Evolutionary conservation across 2,113 vertebrate species (phyloP), one percentile per base, ranked within the genome.

Genomic region (Connochaetes taurinus): DNA sequence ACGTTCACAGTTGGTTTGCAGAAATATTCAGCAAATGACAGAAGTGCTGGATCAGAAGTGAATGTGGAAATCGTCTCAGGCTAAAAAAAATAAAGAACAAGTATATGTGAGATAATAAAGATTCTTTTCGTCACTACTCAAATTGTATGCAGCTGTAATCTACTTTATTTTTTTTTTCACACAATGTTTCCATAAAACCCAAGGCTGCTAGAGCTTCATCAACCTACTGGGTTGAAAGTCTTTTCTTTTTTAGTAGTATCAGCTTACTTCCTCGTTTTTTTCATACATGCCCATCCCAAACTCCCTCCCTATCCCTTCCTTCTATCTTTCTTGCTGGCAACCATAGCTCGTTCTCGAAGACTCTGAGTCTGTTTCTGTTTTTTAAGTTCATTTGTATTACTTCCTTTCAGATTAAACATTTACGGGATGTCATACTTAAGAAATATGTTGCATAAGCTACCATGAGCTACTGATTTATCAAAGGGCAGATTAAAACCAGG

Each of bases 31-130:
- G 99, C 99, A 40, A 99, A 99, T 40, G 99, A 99, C 90, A 99
- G 98, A 98, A 99, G 98, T 50, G 99, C 99, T 0, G 99, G 99
- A 88, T 99, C 99, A 0, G 99, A 99, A 90, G 99, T 99, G 97
- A 99, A 99, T 4, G 99, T 99, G 1, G 99, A 99, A 98, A 99
- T 99, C 3, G 99, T 99, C 99, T 99, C 99, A 87, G 99, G 99
- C 99, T 99, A 97, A 97, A 98, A 91, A 86, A 8, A 97, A n/a
- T 74, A 94, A 93, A 90, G 12, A 80, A n/a, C 55, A 92, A 96
- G 80, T 50, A 3, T 29, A 43, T 47, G 19, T 88, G 60, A 84
- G n/a, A 88, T n/a, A 36, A 62, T 31, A 81, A 57, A 50, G 27
- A 58, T 83, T 83, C 76, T 53, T 88, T 67, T 78, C 21, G 50